Base-by-base conservation (phyloP, 2,113 vertebrate species). In the Dromaius novaehollandiae region DNA sequence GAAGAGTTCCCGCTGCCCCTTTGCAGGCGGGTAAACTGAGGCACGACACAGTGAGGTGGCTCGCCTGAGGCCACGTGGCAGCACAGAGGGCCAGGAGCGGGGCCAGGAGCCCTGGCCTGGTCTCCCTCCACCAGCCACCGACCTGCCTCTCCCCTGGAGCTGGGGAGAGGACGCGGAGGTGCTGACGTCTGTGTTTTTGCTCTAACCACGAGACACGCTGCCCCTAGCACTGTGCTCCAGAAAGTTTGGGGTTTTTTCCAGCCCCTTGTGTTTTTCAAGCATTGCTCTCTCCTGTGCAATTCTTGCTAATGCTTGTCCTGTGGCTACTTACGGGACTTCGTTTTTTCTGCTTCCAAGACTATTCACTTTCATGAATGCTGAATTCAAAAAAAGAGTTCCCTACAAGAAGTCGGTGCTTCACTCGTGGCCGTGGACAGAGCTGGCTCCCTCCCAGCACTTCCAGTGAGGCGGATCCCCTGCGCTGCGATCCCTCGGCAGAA, bases 401-500 rank as follows among this genome's bases (percentile, higher is more conserved):
- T 46, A 32, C 0, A 0, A 69, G 61, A 64, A 30, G 53, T 9
- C 46, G 6, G 19, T 65, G 46, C 44, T 44, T 70, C 36, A 10
- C 21, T 92, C 34, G 2, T 36, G 36, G 44, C 69, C 0, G 0
- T 22, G 38, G 56, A 24, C 36, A 15, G 50, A 65, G 44, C 0
- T 0, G 34, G 42, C 10, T 60, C 63, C 63, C 2, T 7, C 50
- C 21, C 24, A 0, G 0, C n/a, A 22, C n/a, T 65, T 69, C 55
- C 82, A 58, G 48, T 42, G 44, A 65, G 60, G 50, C 30, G 0
- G 0, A 38, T 63, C 61, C 70, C 50, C 26, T 38, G 19, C 18
- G 16, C 60, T 44, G 36, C 0, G 4, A 63, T 16, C n/a, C 63
- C 2, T 0, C 9, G 15, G 76, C 30, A 1, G 0, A 0, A 3